Conservation (phyloP, 2,888 invertebrate genomes). For the Cryptosula pallasiana region DNA sequence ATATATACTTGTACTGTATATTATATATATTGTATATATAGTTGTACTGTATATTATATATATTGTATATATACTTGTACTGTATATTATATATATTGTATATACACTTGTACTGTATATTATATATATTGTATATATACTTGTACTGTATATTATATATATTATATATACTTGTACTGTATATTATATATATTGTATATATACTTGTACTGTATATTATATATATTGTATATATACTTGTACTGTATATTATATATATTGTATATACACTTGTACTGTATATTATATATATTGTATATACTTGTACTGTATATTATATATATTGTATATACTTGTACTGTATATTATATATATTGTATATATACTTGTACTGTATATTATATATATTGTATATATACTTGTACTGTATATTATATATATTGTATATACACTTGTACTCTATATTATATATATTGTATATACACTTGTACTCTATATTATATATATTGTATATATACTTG, state of each 20-base stretch:
- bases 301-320: not conserved
- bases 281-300: too few relatives aligned
- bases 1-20: not conserved
- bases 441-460: not conserved
- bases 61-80: not conserved
- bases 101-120: not conserved
- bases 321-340: not conserved
- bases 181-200: too few relatives aligned
- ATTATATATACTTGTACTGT: not conserved
- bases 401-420: too few relatives aligned
- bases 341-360: too few relatives aligned
- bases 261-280: too few relatives aligned
- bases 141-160: not conserved
- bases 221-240: not conserved
- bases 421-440: not conserved
- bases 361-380: not conserved
- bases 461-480: too few relatives aligned
- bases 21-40: too few relatives aligned
- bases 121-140: too few relatives aligned
- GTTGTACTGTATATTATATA: too few relatives aligned
- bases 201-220: not conserved
- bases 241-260: too few relatives aligned
- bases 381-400: not conserved
- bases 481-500: not conserved
- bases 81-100: not conserved